Percentiles rank a stretch among this genome's conserved stretches.
phyloP scores from a whole-genome alignment of 1,140 invertebrate species.

The Drosophila bifasciata region DNA sequence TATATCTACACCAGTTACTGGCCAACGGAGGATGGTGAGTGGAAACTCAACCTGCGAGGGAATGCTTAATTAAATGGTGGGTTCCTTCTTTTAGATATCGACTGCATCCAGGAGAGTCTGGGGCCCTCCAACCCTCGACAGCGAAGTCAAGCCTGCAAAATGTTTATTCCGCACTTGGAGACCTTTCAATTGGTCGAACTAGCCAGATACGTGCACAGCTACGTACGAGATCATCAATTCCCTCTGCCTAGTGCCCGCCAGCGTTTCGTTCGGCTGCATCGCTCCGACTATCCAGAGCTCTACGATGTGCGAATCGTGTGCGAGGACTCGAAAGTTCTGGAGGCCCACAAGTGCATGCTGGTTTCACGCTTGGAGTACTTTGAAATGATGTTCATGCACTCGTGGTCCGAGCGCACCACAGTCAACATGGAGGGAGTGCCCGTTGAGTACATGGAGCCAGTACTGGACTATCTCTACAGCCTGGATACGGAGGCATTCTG shows the following conservation, averaged over 20 bases:
- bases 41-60: not conserved
- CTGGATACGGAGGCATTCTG: conserved; percentile 85
- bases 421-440: conserved; percentile 73
- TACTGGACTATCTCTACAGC: conserved; percentile 88
- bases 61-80: not conserved
- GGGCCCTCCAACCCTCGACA: conserved; percentile 53
- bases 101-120: conserved; percentile 70
- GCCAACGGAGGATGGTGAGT: conserved; percentile 68
- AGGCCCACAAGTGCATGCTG: conserved; percentile 89
- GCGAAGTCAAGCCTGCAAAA: conserved; percentile 39
- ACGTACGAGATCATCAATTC: conserved; percentile 42
- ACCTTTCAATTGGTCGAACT: conserved; percentile 59
- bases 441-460: conserved; percentile 84
- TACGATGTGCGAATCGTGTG: conserved; percentile 86
- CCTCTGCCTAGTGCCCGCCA: conserved; percentile 32
- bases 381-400: conserved; percentile 87
- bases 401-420: conserved; percentile 87
- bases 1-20: conserved; percentile 77
- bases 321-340: conserved; percentile 85
- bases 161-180: conserved; percentile 63
- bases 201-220: conserved; percentile 51
- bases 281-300: conserved; percentile 84
- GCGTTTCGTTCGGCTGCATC: conserved; percentile 57
- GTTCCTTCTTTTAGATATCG: conserved; percentile 52
- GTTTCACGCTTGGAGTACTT: conserved; percentile 89